phyloP scores from a whole-genome alignment of 2,888 invertebrate genomes.

The Stenichneumon culpator region DNA sequence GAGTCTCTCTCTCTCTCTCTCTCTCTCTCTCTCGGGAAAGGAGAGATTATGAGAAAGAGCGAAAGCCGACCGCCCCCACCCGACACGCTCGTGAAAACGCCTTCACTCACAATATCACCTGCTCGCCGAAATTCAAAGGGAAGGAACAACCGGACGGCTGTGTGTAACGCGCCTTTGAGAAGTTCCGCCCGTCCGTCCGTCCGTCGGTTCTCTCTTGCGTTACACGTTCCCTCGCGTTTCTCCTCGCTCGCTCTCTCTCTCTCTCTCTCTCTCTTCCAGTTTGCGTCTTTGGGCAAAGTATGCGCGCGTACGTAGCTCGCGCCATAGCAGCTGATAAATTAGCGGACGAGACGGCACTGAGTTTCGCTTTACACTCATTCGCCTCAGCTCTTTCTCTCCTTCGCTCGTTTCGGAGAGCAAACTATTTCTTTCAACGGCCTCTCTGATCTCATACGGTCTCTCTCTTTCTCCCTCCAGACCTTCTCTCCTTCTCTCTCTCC shows the following conservation, averaged over 20 bases:
- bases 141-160: constrained; percentile 55
- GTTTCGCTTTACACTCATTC: constrained; percentile 47
- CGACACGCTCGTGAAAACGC: constrained; percentile 67
- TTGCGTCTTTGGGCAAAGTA: constrained; percentile 50
- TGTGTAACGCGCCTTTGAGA: constrained; percentile 61
- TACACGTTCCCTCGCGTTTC: constrained; percentile 30
- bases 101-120: constrained; percentile 69
- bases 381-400: constrained; percentile 34
- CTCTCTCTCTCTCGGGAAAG: constrained; percentile 1
- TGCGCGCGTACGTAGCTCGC: constrained; percentile 56
- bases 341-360: constrained; percentile 66
- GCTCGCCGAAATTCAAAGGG: constrained; percentile 69
- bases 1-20: not conserved
- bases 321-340: constrained; percentile 70
- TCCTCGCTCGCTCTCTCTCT: constrained; percentile 11
- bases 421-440: constrained; percentile 73
- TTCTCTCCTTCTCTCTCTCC: not conserved
- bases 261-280: not conserved
- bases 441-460: constrained; percentile 71
- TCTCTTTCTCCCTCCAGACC: not conserved
- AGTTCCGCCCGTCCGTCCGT: constrained; percentile 60
- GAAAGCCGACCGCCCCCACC: constrained; percentile 1
- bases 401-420: constrained; percentile 51
- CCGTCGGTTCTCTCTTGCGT: constrained; percentile 20
- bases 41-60: constrained; percentile 30